Evolutionary conservation across 2,888 invertebrate genomes (phyloP).

Genomic region (Micropterix aruncella): DNA sequence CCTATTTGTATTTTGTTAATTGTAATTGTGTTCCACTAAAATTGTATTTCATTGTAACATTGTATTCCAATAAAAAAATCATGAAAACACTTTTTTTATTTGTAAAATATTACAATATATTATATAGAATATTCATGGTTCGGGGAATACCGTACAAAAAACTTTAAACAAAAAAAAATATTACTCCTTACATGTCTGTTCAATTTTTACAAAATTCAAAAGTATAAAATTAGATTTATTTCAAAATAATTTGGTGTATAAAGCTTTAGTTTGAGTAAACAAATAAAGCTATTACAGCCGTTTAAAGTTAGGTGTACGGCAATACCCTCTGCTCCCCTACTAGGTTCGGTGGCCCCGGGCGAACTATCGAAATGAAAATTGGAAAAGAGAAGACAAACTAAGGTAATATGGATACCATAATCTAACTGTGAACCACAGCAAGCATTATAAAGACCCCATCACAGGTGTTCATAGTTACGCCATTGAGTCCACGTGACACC

Average conservation of each 20-base stretch:
- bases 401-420: no score
- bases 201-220: not conserved
- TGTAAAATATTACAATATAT: not conserved
- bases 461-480: no score
- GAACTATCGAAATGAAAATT: no score
- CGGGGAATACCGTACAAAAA: slow-evolving; percentile 1
- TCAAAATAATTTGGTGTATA: not conserved
- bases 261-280: slow-evolving; percentile 1
- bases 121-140: not conserved
- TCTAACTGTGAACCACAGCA: no score
- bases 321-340: not conserved
- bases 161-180: not conserved
- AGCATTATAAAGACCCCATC: no score
- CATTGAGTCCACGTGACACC: no score
- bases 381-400: no score
- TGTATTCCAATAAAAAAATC: not conserved
- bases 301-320: slow-evolving; percentile 1
- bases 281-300: not conserved
- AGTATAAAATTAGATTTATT: not conserved
- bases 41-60: not conserved
- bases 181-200: slow-evolving; percentile 1
- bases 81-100: slow-evolving; percentile 1
- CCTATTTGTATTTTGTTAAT: not conserved
- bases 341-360: no score
- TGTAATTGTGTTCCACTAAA: not conserved